These are phyloP conservation scores for Steatornis caripensis DNA, from an alignment of 2,113 vertebrate species.

Conservation along the genomic window DNA sequence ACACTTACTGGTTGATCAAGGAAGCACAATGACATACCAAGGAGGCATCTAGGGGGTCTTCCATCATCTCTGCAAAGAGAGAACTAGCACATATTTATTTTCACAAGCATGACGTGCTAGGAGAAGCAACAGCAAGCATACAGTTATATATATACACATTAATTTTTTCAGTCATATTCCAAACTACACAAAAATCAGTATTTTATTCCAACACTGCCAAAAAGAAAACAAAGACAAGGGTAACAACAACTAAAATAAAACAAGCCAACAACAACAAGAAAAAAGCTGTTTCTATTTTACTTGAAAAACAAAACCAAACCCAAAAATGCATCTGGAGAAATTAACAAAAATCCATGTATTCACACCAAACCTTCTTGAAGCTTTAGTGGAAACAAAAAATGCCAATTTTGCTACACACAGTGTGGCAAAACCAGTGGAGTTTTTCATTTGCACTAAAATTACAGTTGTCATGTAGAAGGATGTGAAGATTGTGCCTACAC, in stretches of 20 bases:
- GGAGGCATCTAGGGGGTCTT: not conserved
- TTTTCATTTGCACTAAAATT: not conserved
- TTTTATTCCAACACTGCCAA: not conserved
- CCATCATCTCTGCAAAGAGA: not conserved
- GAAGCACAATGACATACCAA: not conserved
- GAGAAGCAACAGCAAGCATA: not conserved
- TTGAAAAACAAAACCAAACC: not conserved
- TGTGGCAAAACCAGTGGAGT: rapidly evolving
- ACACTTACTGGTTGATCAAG: not conserved
- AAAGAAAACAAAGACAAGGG: not conserved
- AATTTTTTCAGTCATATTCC: not conserved
- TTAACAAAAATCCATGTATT: not conserved
- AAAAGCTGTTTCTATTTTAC: not conserved
- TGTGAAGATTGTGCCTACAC: too few relatives aligned
- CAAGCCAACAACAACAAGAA: not conserved
- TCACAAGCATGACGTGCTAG: not conserved
- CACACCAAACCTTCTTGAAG: not conserved
- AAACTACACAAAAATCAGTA: not conserved
- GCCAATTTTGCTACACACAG: rapidly evolving
- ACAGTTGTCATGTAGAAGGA: not conserved
- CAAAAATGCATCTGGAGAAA: not conserved
- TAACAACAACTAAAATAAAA: not conserved
- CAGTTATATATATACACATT: rapidly evolving
- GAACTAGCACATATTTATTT: not conserved
- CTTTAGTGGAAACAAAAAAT: not conserved